phyloP scores from a whole-genome alignment of 2,797 vertebrate genomes.

The Crotalus adamanteus region DNA sequence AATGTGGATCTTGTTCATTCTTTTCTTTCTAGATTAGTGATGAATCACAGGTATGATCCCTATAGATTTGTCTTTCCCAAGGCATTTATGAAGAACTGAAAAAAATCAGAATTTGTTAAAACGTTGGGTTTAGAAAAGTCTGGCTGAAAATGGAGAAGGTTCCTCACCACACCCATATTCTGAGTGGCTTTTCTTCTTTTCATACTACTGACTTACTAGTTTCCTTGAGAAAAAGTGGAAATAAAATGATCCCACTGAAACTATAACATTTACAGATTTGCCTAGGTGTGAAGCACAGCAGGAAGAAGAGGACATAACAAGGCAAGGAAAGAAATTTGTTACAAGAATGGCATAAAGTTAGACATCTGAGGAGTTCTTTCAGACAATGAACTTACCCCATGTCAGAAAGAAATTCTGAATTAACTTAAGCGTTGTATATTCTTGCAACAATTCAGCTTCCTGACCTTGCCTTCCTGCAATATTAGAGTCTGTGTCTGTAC shows the following conservation, averaged over 20 bases:
- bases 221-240: not conserved
- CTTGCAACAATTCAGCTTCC: not conserved
- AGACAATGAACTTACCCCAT: not conserved
- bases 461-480: not conserved
- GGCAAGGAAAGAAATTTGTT: not conserved
- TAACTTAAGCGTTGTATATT: not conserved
- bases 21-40: not conserved
- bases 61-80: not conserved
- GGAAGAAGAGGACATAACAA: not conserved
- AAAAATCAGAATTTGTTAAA: not conserved
- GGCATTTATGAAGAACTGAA: not conserved
- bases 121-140: not conserved
- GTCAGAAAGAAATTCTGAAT: not conserved
- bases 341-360: not conserved
- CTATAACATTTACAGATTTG: not conserved
- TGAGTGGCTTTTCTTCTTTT: not conserved
- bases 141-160: constrained; percentile 4
- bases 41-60: not conserved
- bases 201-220: not conserved
- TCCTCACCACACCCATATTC: constrained; percentile 13
- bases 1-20: not conserved
- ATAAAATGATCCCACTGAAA: constrained; percentile 1
- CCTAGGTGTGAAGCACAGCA: not conserved
- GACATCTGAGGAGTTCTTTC: not conserved
- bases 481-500: not conserved